Percentiles rank a stretch among this genome's conserved stretches.
phyloP scores from a whole-genome alignment of 1,140 invertebrate species.

The Charaxes varanes region DNA sequence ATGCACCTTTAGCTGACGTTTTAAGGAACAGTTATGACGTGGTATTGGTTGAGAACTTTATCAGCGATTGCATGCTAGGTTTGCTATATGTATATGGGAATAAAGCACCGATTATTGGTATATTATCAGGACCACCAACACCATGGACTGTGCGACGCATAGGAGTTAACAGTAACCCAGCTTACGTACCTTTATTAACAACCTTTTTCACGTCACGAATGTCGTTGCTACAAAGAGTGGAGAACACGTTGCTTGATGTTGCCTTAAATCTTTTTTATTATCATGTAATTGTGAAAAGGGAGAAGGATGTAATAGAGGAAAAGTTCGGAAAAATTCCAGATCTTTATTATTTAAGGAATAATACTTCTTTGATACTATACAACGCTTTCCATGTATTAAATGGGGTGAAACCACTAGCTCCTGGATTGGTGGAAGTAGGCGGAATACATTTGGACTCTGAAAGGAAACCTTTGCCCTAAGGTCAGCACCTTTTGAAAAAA shows the following conservation, averaged over 20 bases:
- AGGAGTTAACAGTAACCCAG: conserved; percentile 76
- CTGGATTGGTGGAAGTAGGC: conserved; percentile 59
- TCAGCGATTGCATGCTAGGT: conserved; percentile 79
- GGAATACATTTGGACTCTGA: conserved; percentile 35
- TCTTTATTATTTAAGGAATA: conserved; percentile 60
- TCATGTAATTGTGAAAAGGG: conserved; percentile 41
- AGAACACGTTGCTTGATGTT: conserved; percentile 62
- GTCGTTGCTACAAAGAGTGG: conserved; percentile 74
- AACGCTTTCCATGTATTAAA: conserved; percentile 76
- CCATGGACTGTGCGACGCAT: conserved; percentile 76
- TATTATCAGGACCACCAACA: conserved; percentile 77
- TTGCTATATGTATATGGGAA: conserved; percentile 73
- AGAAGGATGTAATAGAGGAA: conserved; percentile 61
- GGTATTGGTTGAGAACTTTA: conserved; percentile 79
- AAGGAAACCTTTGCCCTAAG: too few species aligned
- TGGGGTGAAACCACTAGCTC: conserved; percentile 70
- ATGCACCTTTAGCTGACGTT: conserved; percentile 52
- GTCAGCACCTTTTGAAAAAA: too few species aligned
- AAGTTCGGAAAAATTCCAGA: conserved; percentile 58
- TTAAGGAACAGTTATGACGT: conserved; percentile 76
- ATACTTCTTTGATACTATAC: conserved; percentile 63
- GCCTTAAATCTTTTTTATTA: conserved; percentile 38
- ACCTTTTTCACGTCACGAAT: conserved; percentile 57
- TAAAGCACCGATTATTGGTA: conserved; percentile 72
- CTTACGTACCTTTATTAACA: conserved; percentile 76